Evolutionary conservation across 2,113 vertebrate species (phyloP), one percentile per base, ranked within the genome.

Genomic region (Furnarius figulus): DNA sequence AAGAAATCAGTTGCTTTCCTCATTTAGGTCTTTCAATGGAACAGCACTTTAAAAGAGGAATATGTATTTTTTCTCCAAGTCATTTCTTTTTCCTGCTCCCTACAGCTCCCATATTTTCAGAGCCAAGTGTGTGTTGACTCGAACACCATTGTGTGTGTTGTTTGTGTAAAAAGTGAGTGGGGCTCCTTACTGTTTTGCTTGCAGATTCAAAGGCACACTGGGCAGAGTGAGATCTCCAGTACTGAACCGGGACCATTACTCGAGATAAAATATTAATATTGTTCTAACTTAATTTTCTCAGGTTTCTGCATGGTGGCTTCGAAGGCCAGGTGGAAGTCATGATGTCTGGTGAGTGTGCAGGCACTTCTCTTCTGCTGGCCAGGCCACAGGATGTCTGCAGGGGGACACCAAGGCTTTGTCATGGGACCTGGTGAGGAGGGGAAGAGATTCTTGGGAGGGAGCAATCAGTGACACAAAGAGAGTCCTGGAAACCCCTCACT

Each of bases 91-190:
- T 58, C 23, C 25, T 81, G 72, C 25, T 46, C 12, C 27, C 37
- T 58, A 21, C 16, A 27, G 14, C 59, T 71, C 44, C 44, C 16
- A 5, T n/a, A 6, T 47, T 75, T 79, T n/a, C 67, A n/a, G 46
- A 59, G 59, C 59, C 47, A 17, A 10, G 13, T 49, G 11, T 56
- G 13, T 4, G 9, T 56, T 79, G 68, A 7, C 25, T 24, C 31
- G 14, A 81, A 11, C 40, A 42, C 8, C 0, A 0, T 0, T 15
- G 0, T 10, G 4, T 7, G 2, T 5, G 1, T 20, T 81, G 25
- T 28, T 18, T 21, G 7, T n/a, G 12, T 35, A 40, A 71, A 53
- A 65, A 66, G 23, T 8, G 30, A 33, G 22, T 56, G 66, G 56
- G 82, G 9, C 22, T 56, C 53, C 31, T 52, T 2, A 3, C 4